phyloP scores from a whole-genome alignment of 2,888 invertebrate species.

The Platycnemis pennipes region DNA sequence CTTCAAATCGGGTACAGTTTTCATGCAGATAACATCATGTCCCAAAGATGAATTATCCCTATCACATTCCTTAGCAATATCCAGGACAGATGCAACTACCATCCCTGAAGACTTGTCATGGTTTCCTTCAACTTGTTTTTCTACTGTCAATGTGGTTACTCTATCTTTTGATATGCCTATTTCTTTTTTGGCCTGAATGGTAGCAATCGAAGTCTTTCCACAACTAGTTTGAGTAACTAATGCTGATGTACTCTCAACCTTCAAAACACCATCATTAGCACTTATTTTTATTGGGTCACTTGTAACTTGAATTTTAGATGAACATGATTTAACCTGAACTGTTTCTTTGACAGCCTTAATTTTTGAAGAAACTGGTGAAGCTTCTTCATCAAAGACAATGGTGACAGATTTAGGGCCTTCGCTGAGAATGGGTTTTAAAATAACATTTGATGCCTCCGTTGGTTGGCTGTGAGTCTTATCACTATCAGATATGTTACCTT shows the following conservation, averaged over 20 bases:
- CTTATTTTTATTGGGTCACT: neutral
- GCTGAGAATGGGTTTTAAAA: neutral
- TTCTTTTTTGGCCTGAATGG: neutral
- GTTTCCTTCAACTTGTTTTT: neutral
- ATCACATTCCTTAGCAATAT: neutral
- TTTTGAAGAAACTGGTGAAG: neutral
- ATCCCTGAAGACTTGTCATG: neutral
- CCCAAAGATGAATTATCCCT: neutral
- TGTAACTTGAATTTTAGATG: neutral
- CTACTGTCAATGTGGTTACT: neutral
- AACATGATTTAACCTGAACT: neutral
- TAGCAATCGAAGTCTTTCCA: neutral
- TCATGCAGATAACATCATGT: neutral
- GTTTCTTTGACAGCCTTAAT: neutral
- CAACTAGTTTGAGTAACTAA: neutral
- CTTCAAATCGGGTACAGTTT: neutral
- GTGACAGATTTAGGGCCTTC: neutral
- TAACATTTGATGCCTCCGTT: constrained; percentile 26
- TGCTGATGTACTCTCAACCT: neutral
- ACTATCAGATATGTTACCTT: neutral
- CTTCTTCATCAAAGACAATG: neutral
- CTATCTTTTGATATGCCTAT: neutral
- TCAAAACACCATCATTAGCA: neutral
- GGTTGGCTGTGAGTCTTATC: neutral
- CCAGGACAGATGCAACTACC: neutral